Conservation (phyloP, 2,888 invertebrate genomes). For the Sphecodes monilicornis region DNA sequence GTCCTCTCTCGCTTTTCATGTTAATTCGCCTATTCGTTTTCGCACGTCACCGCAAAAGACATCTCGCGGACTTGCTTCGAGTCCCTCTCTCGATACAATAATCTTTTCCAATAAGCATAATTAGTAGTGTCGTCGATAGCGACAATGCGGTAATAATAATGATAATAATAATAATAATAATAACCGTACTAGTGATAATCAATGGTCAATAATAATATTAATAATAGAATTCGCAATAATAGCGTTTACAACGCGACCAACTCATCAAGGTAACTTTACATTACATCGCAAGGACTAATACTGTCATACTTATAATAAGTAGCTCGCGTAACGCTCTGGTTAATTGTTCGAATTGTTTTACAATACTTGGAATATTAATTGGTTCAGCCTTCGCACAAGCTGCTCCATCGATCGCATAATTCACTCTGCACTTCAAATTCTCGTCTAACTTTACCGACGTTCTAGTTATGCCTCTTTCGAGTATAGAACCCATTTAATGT, state of each 20-base stretch:
- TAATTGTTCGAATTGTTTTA: conserved; percentile 19
- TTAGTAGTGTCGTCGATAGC: conserved; percentile 32
- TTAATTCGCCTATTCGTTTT: conserved; percentile 1
- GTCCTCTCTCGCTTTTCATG: conserved; percentile 15
- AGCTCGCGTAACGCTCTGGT: conserved; percentile 61
- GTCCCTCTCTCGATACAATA: conserved; percentile 33
- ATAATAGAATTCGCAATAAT: conserved; percentile 55
- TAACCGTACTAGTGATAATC: conserved; percentile 43
- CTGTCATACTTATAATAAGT: conserved; percentile 80
- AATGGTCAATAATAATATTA: conserved; percentile 49
- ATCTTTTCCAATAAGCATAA: conserved; percentile 35
- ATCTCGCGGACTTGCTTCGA: neutral
- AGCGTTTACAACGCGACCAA: conserved; percentile 51
- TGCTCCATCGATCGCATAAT: conserved; percentile 10
- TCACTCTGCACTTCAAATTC: neutral
- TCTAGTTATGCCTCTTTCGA: conserved; percentile 4
- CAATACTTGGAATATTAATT: conserved; percentile 16
- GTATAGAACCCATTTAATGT: conserved; percentile 13
- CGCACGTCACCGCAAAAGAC: neutral
- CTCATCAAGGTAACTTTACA: conserved; percentile 66
- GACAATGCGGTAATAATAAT: conserved; percentile 53
- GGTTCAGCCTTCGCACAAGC: neutral
- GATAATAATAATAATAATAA: conserved; percentile 58
- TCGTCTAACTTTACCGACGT: conserved; percentile 8
- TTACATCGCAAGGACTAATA: conserved; percentile 77